Evolutionary conservation across 2,113 vertebrate species (phyloP), one percentile per base, ranked within the genome.

Genomic region (Paedocypris sp.): DNA sequence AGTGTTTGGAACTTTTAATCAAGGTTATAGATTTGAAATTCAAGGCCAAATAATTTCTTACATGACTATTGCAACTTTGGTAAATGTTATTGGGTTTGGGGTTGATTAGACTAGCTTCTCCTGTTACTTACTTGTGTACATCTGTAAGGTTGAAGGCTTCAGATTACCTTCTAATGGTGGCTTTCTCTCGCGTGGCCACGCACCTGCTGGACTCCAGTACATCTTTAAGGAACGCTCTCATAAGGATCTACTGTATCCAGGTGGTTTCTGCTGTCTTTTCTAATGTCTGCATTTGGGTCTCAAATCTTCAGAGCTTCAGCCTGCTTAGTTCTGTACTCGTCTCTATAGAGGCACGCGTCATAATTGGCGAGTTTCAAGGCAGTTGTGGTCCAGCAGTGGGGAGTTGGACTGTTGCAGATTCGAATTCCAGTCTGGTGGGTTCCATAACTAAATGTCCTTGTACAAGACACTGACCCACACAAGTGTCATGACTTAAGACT

Each of bases 171-270:
- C 71, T 75, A 75, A 73, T 68, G 16, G 28, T 42, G 67, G 69
- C 74, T 83, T 73, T 83, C 69, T 86, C 80, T 84, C 75, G 79
- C 62, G 62, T 73, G 69, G 69, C 70, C 71, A 78, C 79, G 80
- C 80, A 83, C 80, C 81, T 87, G 81, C 66, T 86, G 82, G 84
- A 85, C 73, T 82, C 83, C 79, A 83, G 73, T 62, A 75, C 81
- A 82, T 56, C 78, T 87, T 75, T 86, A 82, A 82, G 86, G 83
- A 87, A 77, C 83, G 85, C 78, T 73, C 75, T 75, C 83, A 81
- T 72, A 86, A 86, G 79, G 84, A 87, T 84, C 84, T 87, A 86
- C 81, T 71, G 65, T 60, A 78, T 73, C 75, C 80, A 75, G 75
- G 42, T 23, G 56, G 62, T 69, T 45, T 41, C 18, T 61, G n/a